phyloP scores from a whole-genome alignment of 64 coral and sea anemone species.

The Cladopsammia gracilis region DNA sequence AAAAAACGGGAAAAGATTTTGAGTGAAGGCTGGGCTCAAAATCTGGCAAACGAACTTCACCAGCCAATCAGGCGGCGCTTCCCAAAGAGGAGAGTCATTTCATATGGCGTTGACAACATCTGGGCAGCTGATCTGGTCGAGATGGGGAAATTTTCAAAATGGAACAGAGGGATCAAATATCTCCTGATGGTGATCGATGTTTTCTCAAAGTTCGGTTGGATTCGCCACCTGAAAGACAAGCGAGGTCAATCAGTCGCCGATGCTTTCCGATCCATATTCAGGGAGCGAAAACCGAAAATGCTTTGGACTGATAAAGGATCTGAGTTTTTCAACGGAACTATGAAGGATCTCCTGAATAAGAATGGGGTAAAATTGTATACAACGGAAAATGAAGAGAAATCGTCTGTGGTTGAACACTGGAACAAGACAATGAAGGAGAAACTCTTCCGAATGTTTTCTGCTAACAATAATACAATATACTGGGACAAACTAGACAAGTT shows the following conservation, averaged over 20 bases:
- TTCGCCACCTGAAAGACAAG: not conserved
- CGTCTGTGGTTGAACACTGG: not conserved
- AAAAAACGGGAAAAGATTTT: too few relatives aligned
- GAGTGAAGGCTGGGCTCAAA: too few relatives aligned
- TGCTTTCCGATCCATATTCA: not conserved
- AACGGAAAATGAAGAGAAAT: conserved; percentile 18
- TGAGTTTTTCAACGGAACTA: not conserved
- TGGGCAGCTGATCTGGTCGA: too few relatives aligned
- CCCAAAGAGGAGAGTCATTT: too few relatives aligned
- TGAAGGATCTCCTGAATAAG: not conserved
- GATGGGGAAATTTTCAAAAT: too few relatives aligned
- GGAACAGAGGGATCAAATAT: too few relatives aligned
- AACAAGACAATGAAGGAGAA: not conserved
- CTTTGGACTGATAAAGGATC: not conserved
- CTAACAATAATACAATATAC: not conserved
- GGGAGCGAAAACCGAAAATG: not conserved
- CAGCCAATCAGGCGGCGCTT: too few relatives aligned
- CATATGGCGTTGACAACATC: too few relatives aligned
- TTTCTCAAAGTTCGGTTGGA: not conserved
- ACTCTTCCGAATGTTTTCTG: not conserved
- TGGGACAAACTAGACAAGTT: not conserved
- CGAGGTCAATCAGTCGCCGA: not conserved
- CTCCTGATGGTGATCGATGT: not conserved
- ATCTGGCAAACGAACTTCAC: too few relatives aligned
- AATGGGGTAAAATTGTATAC: not conserved